These are phyloP conservation scores for Trachymyrmex septentrionalis DNA, from an alignment of 1,140 invertebrate genomes.

Conservation along the genomic window DNA sequence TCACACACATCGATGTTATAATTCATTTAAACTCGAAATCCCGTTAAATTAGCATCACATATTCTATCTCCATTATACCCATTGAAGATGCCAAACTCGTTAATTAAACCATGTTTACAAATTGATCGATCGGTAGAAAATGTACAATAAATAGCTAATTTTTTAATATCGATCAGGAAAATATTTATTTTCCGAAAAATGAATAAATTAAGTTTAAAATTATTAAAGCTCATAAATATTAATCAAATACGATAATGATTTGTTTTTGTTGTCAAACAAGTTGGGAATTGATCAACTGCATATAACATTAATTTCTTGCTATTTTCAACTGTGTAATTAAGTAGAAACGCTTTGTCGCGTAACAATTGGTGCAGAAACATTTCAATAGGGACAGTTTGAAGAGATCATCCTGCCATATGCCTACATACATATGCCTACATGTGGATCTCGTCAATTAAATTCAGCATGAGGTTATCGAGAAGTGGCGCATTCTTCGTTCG, in stretches of 20 bases:
- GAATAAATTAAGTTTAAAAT: background rate
- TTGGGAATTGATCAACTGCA: background rate
- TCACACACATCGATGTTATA: background rate
- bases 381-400: background rate
- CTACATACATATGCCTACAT: background rate
- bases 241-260: background rate
- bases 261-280: background rate
- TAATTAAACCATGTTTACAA: constrained; percentile 5
- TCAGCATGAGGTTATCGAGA: constrained; percentile 39
- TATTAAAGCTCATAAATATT: background rate
- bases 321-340: constrained; percentile 2
- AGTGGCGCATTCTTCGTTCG: constrained; percentile 58
- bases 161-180: background rate
- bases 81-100: background rate
- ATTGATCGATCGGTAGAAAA: background rate
- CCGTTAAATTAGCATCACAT: background rate
- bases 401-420: constrained; percentile 7
- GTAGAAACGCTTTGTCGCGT: constrained; percentile 11
- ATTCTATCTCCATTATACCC: background rate
- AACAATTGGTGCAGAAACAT: constrained; percentile 14
- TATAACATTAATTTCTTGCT: constrained; percentile 13
- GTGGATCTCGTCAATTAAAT: constrained; percentile 37
- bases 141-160: background rate
- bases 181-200: background rate
- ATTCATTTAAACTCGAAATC: background rate